Evolutionary conservation across 2,113 vertebrate species (phyloP), one percentile per base, ranked within the genome.

Genomic region (Turnix velox): DNA sequence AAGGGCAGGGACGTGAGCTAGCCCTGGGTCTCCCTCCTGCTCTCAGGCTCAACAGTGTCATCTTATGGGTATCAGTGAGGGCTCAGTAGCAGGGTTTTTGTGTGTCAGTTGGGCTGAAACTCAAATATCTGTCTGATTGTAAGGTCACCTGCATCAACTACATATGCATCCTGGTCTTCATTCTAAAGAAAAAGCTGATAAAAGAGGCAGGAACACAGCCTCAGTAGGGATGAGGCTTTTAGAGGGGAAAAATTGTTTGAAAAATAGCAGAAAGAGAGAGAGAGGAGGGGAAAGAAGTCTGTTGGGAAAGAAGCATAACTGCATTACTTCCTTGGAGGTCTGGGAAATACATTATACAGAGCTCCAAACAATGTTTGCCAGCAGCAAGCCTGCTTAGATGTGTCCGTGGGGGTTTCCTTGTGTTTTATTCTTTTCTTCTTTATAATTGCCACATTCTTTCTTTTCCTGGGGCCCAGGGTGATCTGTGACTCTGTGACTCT

Each of bases 261-360:
- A 89, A 96, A 91, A 93, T 58, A 84, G 89, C 84, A 92, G 84
- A 92, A 81, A 82, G 66, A 87, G 75, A 92, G 84, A 82, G 66
- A 87, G 75, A 58, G 78, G 92, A 93, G 94, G 87, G 74, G 84
- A 84, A 85, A 81, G 72, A 92, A 92, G 18, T 96, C 94, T 95
- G 49, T 89, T 93, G 96, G 95, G 94, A 92, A 82, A 66, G 86
- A 71, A 96, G 35, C 71, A 42, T 66, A 92, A 87, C 94, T 91
- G 84, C 51, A 68, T 93, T 93, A 59, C 89, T 94, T 93, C 91
- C 81, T 93, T 95, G 91, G 95, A 94, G 95, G 94, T 96, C 95
- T 96, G 95, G 84, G 91, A 93, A 96, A 91, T 95, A 89, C 84
- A 95, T 96, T 93, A 87, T 91, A 78, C 91, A 92, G 95, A 79